phyloP scores from a whole-genome alignment of 1,140 invertebrate species.

The Drosophila mojavensis region DNA sequence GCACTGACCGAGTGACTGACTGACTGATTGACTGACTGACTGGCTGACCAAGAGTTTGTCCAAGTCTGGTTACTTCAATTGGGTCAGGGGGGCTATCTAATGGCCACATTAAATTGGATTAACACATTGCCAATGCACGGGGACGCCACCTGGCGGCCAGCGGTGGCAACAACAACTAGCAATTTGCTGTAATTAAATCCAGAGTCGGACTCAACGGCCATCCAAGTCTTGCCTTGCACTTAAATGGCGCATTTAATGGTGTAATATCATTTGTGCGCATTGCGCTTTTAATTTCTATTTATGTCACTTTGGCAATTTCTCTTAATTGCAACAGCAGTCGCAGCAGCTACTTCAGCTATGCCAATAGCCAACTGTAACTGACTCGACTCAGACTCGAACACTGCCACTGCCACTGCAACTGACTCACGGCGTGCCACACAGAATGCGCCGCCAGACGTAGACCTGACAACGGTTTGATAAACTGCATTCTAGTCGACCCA shows the following conservation, averaged over 20 bases:
- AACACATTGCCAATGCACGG: constrained; percentile 58
- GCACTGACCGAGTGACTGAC: constrained; percentile 9
- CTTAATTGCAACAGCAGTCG: constrained; percentile 61
- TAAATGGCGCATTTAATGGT: constrained; percentile 80
- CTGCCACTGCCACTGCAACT: not conserved
- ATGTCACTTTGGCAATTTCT: constrained; percentile 77
- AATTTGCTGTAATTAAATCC: constrained; percentile 80
- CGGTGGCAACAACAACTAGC: constrained; percentile 50
- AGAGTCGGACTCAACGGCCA: not conserved
- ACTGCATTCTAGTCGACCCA: constrained; percentile 64
- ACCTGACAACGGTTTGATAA: constrained; percentile 71
- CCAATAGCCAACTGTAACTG: constrained; percentile 13
- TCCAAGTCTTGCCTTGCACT: constrained; percentile 62
- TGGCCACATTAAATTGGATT: constrained; percentile 76
- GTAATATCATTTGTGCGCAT: constrained; percentile 72
- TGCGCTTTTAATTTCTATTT: constrained; percentile 81
- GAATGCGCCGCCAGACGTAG: constrained; percentile 6
- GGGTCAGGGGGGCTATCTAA: constrained; percentile 64
- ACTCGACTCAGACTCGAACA: not conserved
- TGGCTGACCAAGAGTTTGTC: constrained; percentile 6
- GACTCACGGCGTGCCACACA: constrained; percentile 13
- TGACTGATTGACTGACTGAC: constrained; percentile 6
- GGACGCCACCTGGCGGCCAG: constrained; percentile 30
- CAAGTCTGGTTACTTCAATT: constrained; percentile 36
- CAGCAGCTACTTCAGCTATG: constrained; percentile 9